These are phyloP conservation scores for Halesus radiatus DNA, from an alignment of 1,140 invertebrate genomes.

Conservation along the genomic window DNA sequence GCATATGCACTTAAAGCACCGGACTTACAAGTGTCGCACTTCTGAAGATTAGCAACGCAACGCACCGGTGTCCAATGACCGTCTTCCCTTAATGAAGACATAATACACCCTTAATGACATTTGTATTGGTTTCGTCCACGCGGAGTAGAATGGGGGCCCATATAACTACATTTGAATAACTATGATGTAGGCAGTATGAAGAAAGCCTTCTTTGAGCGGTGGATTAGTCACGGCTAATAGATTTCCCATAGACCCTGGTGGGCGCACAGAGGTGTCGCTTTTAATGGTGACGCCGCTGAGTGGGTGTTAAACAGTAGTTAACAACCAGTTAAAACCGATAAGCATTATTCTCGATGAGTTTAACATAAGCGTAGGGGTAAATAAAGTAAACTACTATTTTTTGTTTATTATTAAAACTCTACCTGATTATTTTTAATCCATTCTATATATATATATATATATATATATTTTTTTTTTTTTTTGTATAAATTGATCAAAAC, in stretches of 20 bases:
- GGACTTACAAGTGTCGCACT: background rate
- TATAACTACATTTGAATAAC: background rate
- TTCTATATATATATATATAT: no score
- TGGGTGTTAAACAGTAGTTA: background rate
- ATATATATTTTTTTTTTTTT: no score
- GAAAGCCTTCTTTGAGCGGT: conserved; percentile 25
- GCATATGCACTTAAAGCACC: background rate
- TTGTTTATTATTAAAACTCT: no score
- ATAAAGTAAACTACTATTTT: no score
- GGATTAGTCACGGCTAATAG: conserved; percentile 56
- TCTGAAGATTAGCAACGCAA: conserved; percentile 7
- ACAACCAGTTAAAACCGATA: background rate
- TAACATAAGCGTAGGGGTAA: no score
- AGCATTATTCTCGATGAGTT: no score
- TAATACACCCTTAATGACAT: conserved; percentile 31
- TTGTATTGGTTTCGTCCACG: conserved; percentile 18
- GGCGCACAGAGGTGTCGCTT: background rate
- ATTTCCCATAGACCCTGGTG: conserved; percentile 51
- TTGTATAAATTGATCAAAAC: no score
- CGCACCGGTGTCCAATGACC: background rate
- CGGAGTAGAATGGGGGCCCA: conserved; percentile 4
- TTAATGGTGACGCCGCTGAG: conserved; percentile 33
- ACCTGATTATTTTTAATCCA: no score
- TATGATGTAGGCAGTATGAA: background rate
- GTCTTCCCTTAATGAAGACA: conserved; percentile 48